Evolutionary conservation across 2,113 vertebrate genomes (phyloP).

Genomic region (Aptenodytes patagonicus): DNA sequence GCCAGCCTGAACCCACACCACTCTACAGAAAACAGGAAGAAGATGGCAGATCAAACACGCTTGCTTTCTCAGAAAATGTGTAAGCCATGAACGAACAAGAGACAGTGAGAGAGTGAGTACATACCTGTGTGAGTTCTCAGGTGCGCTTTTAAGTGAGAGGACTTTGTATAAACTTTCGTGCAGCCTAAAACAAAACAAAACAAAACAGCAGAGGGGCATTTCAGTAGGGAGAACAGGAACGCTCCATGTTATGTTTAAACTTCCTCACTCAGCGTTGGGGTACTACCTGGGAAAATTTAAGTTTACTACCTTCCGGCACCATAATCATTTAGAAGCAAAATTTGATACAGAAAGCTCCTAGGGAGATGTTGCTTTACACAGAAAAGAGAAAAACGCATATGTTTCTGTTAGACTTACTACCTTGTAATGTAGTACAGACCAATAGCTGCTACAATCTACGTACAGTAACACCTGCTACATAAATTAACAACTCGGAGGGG

Average conservation of each 20-base stretch:
- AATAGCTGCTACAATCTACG: background rate
- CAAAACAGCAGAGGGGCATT: constrained; percentile 9
- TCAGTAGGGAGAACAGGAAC: background rate
- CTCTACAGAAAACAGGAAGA: constrained; percentile 33
- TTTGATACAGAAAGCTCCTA: background rate
- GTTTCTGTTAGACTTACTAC: background rate
- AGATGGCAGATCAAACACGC: constrained; percentile 36
- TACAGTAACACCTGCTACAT: background rate
- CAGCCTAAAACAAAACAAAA: constrained; percentile 81
- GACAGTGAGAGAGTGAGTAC: constrained; percentile 11
- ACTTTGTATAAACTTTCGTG: constrained; percentile 98
- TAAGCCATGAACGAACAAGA: constrained; percentile 40
- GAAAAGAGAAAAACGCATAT: background rate
- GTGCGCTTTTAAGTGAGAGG: constrained; percentile 97
- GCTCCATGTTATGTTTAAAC: rapidly evolving
- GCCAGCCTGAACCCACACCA: constrained; percentile 20
- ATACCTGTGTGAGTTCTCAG: constrained; percentile 96
- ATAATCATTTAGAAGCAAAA: background rate
- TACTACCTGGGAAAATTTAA: background rate
- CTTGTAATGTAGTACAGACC: background rate
- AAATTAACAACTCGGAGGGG: background rate
- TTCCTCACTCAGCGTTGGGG: background rate
- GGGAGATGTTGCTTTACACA: background rate
- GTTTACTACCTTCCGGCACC: background rate
- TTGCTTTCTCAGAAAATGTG: constrained; percentile 43